Conservation (phyloP, 37 sponge, comb jelly and placozoan genomes). For the Chondrosia reniformis region DNA sequence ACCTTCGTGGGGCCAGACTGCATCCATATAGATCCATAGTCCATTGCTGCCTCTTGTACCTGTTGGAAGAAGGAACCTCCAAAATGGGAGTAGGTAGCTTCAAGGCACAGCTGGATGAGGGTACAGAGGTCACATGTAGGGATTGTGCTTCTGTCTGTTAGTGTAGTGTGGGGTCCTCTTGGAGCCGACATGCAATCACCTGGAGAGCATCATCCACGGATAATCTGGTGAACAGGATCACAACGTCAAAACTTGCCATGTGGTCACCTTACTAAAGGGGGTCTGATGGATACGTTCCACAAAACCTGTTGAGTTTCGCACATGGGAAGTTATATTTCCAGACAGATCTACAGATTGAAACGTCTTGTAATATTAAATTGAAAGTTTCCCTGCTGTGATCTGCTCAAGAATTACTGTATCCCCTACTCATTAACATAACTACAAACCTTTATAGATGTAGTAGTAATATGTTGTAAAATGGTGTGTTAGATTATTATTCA, state of each 20-base stretch:
- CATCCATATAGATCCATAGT: background rate
- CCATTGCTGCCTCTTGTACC: slow-evolving; percentile 5
- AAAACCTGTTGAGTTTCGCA: background rate
- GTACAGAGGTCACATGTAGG: background rate
- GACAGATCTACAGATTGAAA: no score
- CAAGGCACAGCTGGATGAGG: slow-evolving; percentile 3
- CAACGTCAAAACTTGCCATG: background rate
- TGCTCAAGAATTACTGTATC: no score
- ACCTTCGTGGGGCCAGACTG: background rate
- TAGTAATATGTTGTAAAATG: no score
- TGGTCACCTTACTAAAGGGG: background rate
- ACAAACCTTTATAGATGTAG: no score
- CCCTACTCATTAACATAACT: no score
- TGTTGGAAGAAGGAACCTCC: background rate
- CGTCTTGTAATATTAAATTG: no score
- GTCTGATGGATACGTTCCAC: background rate
- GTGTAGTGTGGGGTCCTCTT: no score
- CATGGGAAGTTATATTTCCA: background rate
- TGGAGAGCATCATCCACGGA: no score
- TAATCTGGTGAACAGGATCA: background rate
- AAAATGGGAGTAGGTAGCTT: slow-evolving; percentile 1
- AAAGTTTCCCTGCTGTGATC: no score
- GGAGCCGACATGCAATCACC: no score
- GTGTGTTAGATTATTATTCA: no score
- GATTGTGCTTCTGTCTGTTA: background rate